phyloP scores from a whole-genome alignment of 2,888 invertebrate species.

The Oscheius onirici region DNA sequence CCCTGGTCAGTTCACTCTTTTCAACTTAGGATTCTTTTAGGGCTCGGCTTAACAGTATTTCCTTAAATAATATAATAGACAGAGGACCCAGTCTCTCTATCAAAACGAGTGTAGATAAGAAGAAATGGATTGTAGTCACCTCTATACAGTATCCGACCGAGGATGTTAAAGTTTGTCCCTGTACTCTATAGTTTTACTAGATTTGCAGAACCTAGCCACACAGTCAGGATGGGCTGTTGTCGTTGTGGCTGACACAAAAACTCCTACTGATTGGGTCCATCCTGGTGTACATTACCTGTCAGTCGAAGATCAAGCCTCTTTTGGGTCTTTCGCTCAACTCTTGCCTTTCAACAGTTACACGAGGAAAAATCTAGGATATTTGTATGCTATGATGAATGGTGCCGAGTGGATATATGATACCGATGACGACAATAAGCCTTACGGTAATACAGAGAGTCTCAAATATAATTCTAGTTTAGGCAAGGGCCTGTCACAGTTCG shows the following conservation, averaged over 20 bases:
- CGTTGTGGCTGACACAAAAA: constrained; percentile 42
- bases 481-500: constrained; percentile 42
- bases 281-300: constrained; percentile 37
- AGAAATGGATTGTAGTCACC: constrained; percentile 24
- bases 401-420: constrained; percentile 39
- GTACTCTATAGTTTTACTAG: too few relatives aligned
- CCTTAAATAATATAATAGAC: too few relatives aligned
- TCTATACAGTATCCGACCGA: constrained; percentile 2
- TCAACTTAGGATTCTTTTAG: too few relatives aligned
- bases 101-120: not conserved
- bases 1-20: too few relatives aligned
- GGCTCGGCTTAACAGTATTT: too few relatives aligned
- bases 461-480: constrained; percentile 29
- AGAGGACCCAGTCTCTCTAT: not conserved
- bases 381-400: constrained; percentile 36
- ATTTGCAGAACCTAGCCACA: not conserved
- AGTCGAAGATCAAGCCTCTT: constrained; percentile 19
- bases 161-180: constrained; percentile 8
- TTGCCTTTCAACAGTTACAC: constrained; percentile 22
- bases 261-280: constrained; percentile 36
- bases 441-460: constrained; percentile 25
- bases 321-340: not conserved
- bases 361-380: constrained; percentile 34
- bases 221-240: constrained; percentile 36
- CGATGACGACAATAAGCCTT: constrained; percentile 38